These are phyloP conservation scores for Drosophila simulans DNA, from an alignment of 1,140 invertebrate genomes.

Conservation along the genomic window DNA sequence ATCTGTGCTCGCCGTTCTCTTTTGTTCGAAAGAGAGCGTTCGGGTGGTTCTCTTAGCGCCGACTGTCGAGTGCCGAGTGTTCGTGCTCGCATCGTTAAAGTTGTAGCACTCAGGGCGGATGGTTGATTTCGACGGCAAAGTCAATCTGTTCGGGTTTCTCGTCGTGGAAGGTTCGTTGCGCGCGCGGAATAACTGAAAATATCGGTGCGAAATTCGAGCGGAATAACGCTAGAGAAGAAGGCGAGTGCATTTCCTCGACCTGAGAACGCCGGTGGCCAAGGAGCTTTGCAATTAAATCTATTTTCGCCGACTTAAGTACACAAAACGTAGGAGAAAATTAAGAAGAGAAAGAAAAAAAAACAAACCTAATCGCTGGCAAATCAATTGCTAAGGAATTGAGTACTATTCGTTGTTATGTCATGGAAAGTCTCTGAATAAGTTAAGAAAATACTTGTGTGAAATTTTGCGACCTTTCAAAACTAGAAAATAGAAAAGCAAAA, in stretches of 20 bases:
- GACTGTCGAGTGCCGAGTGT: slow-evolving; percentile 6
- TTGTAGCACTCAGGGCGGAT: slow-evolving; percentile 12
- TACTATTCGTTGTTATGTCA: slow-evolving; percentile 64
- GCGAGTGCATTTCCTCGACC: slow-evolving; percentile 43
- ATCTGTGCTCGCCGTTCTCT: slow-evolving; percentile 14
- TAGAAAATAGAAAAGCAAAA: slow-evolving; percentile 41
- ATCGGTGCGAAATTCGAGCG: slow-evolving; percentile 17
- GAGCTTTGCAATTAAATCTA: slow-evolving; percentile 32
- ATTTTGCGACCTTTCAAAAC: slow-evolving; percentile 15
- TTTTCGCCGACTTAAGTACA: slow-evolving; percentile 29
- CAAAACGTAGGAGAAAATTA: slow-evolving; percentile 2
- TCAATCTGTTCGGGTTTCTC: slow-evolving; percentile 21
- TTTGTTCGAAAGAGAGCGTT: slow-evolving; percentile 6
- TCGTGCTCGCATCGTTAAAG: slow-evolving; percentile 3
- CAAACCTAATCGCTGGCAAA: slow-evolving; percentile 32
- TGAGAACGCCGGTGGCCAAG: slow-evolving; percentile 22
- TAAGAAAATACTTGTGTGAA: slow-evolving; percentile 1
- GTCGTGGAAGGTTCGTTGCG: slow-evolving; percentile 45
- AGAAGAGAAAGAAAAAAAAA: slow-evolving; percentile 9
- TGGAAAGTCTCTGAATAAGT: slow-evolving; percentile 38
- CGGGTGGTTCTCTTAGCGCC: slow-evolving; percentile 20
- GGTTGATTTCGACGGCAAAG: slow-evolving; percentile 15
- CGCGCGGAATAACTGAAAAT: slow-evolving; percentile 33
- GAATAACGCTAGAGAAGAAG: slow-evolving; percentile 10
- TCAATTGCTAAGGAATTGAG: slow-evolving; percentile 50